Conservation (phyloP, 2,888 invertebrate genomes). For the Calliscelio sp. region DNA sequence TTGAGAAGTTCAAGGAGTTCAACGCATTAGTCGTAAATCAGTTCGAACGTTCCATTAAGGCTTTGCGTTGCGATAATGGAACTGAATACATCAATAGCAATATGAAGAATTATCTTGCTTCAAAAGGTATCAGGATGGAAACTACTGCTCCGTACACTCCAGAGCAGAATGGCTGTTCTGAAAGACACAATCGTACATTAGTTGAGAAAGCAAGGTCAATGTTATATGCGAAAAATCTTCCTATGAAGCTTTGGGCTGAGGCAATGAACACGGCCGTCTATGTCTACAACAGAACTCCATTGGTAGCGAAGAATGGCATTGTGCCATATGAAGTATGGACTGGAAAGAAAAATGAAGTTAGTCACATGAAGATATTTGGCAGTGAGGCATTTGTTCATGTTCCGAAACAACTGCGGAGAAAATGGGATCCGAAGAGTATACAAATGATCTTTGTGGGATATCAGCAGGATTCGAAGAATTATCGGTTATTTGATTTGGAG, state of each 20-base stretch:
- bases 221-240: slow-evolving; percentile 57
- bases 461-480: slow-evolving; percentile 45
- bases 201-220: slow-evolving; percentile 64
- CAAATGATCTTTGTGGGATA: slow-evolving; percentile 56
- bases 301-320: slow-evolving; percentile 40
- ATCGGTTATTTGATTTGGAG: slow-evolving; percentile 37
- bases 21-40: slow-evolving; percentile 31
- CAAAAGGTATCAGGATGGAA: slow-evolving; percentile 20
- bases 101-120: slow-evolving; percentile 18
- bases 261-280: slow-evolving; percentile 61
- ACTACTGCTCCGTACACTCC: slow-evolving; percentile 56
- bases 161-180: slow-evolving; percentile 70
- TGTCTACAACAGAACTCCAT: slow-evolving; percentile 52
- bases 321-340: slow-evolving; percentile 63
- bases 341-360: slow-evolving; percentile 7
- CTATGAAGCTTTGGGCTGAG: slow-evolving; percentile 71
- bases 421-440: slow-evolving; percentile 51
- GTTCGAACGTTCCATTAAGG: slow-evolving; percentile 35
- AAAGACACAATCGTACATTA: slow-evolving; percentile 69
- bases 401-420: slow-evolving; percentile 49
- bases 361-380: slow-evolving; percentile 46
- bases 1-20: slow-evolving; percentile 45
- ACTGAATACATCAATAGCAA: slow-evolving; percentile 44
- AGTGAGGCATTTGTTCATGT: slow-evolving; percentile 44
- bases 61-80: slow-evolving; percentile 44